Conservation (phyloP, 2,888 invertebrate species). For the Cosmia pyralina region DNA sequence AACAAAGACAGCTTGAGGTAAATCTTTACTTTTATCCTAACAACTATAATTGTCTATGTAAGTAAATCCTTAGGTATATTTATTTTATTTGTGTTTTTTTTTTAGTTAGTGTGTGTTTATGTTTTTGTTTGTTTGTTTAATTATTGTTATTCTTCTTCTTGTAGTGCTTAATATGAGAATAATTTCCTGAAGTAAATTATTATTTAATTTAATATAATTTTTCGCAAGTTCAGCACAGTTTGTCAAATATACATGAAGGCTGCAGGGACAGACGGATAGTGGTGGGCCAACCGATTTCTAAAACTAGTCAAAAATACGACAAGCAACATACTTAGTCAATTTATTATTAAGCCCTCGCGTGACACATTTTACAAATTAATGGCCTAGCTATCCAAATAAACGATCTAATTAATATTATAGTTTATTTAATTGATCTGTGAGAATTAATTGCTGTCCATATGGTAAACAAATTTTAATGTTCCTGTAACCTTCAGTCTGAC, state of each 20-base stretch:
- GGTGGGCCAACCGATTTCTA: neutral
- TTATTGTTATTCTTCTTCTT: too few relatives aligned
- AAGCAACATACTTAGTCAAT: neutral
- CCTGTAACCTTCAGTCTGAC: slow-evolving; percentile 37
- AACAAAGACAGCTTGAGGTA: neutral
- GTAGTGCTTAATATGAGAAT: too few relatives aligned
- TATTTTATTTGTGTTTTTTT: too few relatives aligned
- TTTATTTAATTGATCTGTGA: slow-evolving; percentile 33
- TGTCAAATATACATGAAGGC: neutral
- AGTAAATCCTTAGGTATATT: too few relatives aligned
- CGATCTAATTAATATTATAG: slow-evolving; percentile 31
- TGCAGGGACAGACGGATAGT: neutral
- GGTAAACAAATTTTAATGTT: slow-evolving; percentile 20
- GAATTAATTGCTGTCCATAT: slow-evolving; percentile 16
- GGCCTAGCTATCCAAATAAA: slow-evolving; percentile 23
- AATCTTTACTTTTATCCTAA: too few relatives aligned
- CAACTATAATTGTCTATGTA: too few relatives aligned
- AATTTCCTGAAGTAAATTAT: too few relatives aligned
- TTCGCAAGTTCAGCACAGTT: neutral
- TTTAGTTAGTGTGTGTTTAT: too few relatives aligned
- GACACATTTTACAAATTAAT: slow-evolving; percentile 29
- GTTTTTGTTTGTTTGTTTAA: too few relatives aligned
- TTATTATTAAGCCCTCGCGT: slow-evolving; percentile 13
- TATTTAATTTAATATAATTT: too few relatives aligned
- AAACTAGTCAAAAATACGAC: neutral